A percentile compares a stretch with the other conserved stretches of the same genome.
Conservation (phyloP, 2,113 vertebrate species). For the Hyperopisus bebe region DNA sequence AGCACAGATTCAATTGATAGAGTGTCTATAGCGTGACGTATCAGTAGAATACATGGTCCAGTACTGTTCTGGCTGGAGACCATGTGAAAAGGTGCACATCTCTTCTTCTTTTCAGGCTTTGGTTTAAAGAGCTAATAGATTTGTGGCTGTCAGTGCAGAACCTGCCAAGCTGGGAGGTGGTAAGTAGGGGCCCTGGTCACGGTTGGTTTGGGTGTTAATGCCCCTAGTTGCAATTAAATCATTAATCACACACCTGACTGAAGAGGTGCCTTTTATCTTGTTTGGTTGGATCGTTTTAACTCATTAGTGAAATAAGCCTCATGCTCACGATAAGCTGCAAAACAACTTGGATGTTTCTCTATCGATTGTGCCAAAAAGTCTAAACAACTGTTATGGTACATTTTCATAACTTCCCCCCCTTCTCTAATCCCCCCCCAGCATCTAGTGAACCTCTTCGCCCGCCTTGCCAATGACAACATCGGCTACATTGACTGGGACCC, state of each 20-base stretch:
- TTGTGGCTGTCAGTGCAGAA: slow-evolving; percentile 96
- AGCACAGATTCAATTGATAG: neutral
- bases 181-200: slow-evolving; percentile 54
- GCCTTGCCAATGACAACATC: slow-evolving; percentile 92
- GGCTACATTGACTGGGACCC: slow-evolving; percentile 97
- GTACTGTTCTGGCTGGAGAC: neutral
- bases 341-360: neutral
- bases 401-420: slow-evolving; percentile 17
- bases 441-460: slow-evolving; percentile 92
- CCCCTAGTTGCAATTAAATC: neutral
- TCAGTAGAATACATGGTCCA: neutral
- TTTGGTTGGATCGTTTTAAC: neutral
- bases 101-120: slow-evolving; percentile 69
- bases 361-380: neutral
- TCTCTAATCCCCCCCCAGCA: slow-evolving; percentile 59
- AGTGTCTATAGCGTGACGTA: neutral
- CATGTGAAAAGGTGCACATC: neutral
- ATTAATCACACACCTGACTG: neutral
- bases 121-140: slow-evolving; percentile 90
- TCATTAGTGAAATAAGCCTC: neutral
- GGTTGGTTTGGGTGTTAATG: neutral
- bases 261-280: neutral
- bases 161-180: slow-evolving; percentile 95
- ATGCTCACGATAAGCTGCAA: neutral
- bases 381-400: neutral